Conservation (phyloP, 1,140 invertebrate species). For the Drosophila nannoptera region DNA sequence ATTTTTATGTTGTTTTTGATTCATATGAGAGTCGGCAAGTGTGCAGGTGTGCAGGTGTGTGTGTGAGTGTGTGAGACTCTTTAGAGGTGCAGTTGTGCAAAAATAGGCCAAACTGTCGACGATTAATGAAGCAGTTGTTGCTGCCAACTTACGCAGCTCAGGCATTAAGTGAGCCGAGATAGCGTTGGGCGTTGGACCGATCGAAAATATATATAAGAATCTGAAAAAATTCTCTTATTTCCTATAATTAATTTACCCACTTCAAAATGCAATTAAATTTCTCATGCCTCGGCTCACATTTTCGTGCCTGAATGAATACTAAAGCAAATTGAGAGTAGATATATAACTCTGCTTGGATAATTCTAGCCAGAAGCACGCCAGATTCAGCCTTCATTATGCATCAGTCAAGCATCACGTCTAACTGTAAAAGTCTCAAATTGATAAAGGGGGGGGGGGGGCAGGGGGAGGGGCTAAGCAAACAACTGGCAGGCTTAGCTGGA, state of each 20-base stretch:
- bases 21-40: conserved; percentile 57
- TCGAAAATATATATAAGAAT: neutral
- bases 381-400: conserved; percentile 39
- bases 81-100: conserved; percentile 49
- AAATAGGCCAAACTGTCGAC: conserved; percentile 67
- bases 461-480: conserved; percentile 43
- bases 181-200: conserved; percentile 13
- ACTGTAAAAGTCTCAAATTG: conserved; percentile 70
- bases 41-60: conserved; percentile 14
- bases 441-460: conserved; percentile 53
- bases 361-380: conserved; percentile 28
- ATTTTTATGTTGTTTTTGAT: conserved; percentile 53
- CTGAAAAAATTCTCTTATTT: too few relatives aligned
- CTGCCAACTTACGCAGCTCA: conserved; percentile 16
- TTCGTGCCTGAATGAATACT: neutral
- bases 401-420: conserved; percentile 53
- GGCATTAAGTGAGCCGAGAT: conserved; percentile 12
- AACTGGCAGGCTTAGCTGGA: conserved; percentile 32
- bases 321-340: neutral
- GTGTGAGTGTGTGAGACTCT: conserved; percentile 29
- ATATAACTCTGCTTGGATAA: neutral
- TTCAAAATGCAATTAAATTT: too few relatives aligned
- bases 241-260: too few relatives aligned
- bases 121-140: conserved; percentile 41
- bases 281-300: too few relatives aligned